These are phyloP conservation scores for Phoxinus dragarum DNA, from an alignment of 2,797 vertebrate species.

Conservation along the genomic window DNA sequence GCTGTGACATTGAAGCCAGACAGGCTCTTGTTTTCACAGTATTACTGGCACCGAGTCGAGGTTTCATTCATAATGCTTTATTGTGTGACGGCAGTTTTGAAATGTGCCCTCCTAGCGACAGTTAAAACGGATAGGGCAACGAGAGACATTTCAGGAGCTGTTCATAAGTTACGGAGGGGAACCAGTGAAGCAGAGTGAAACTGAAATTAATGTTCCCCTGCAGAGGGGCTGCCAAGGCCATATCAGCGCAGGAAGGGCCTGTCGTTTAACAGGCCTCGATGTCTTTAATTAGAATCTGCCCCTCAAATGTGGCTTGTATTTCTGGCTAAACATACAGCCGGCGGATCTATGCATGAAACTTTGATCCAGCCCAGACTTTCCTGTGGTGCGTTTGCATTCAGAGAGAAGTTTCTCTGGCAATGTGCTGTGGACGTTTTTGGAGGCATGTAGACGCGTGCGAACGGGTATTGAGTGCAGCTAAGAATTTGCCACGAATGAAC, in stretches of 20 bases:
- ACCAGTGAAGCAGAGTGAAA: conserved; percentile 28
- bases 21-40: conserved; percentile 45
- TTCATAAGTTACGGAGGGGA: conserved; percentile 15
- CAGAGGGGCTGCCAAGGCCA: conserved; percentile 48
- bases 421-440: conserved; percentile 39
- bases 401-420: conserved; percentile 35
- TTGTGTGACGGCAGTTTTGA: conserved; percentile 51
- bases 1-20: conserved; percentile 54
- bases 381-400: background rate
- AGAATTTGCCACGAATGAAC: conserved; percentile 25
- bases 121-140: conserved; percentile 43
- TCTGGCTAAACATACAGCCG: conserved; percentile 68
- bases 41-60: conserved; percentile 52
- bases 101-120: conserved; percentile 47
- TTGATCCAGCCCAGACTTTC: background rate
- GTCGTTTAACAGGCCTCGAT: conserved; percentile 58
- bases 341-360: conserved; percentile 4
- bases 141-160: conserved; percentile 1
- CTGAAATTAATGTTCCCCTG: conserved; percentile 48
- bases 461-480: conserved; percentile 32
- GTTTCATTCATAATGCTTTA: background rate
- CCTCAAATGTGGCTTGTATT: conserved; percentile 67
- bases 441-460: conserved; percentile 24
- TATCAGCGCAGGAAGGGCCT: conserved; percentile 36
- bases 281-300: conserved; percentile 67